A percentile compares a stretch with the other conserved stretches of the same genome.
phyloP scores from a whole-genome alignment of 2,888 invertebrate species.

The Mechanitis mazaeus region DNA sequence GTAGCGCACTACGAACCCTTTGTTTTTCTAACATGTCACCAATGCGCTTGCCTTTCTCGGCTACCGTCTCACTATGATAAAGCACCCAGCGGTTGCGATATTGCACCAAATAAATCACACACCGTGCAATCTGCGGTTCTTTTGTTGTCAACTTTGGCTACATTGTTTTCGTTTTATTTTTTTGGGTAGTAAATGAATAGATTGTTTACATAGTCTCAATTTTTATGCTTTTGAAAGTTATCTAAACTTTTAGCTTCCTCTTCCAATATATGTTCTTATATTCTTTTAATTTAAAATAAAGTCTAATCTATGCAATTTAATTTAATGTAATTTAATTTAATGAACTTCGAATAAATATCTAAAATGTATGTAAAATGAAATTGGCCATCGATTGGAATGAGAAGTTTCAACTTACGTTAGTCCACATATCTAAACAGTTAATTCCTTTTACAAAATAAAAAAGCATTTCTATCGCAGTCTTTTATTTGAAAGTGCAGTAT shows the following conservation, averaged over 20 bases:
- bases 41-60: conserved; percentile 22
- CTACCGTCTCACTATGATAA: conserved; percentile 27
- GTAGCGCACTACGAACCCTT: conserved; percentile 34
- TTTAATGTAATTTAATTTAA: no score
- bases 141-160: conserved; percentile 28
- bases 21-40: conserved; percentile 33
- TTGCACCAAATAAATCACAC: conserved; percentile 31
- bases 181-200: conserved; percentile 19
- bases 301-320: no score
- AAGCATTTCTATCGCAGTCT: neutral
- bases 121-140: conserved; percentile 27
- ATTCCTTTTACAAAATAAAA: conserved; percentile 3
- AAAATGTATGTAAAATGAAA: no score
- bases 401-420: neutral
- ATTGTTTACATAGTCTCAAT: conserved; percentile 20
- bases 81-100: conserved; percentile 27
- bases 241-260: neutral
- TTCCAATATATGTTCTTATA: neutral
- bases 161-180: conserved; percentile 25
- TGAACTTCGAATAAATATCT: no score
- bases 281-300: neutral
- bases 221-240: neutral
- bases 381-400: no score
- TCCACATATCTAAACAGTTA: conserved; percentile 2
- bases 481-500: conserved; percentile 5